Base-by-base conservation (phyloP, 2,113 vertebrate genomes). In the Festucalex cinctus region DNA sequence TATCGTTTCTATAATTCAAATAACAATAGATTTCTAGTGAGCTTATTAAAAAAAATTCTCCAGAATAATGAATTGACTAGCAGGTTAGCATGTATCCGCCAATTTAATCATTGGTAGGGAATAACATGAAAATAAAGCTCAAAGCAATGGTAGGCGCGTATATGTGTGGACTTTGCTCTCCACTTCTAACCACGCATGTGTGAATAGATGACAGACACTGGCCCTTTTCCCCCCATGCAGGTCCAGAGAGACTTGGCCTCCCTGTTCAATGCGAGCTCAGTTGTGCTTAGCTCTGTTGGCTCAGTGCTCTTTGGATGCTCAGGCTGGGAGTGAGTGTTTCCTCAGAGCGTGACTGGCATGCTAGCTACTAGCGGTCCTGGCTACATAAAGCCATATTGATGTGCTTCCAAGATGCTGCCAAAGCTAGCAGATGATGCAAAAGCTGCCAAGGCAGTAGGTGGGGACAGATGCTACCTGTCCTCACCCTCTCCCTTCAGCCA, bases 381-480 rank as follows among this genome's bases (percentile, higher is more conserved):
- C 90, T 91, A 84, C 89, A 92, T 90, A 85, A 89, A 90, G 90
- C 85, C 88, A 88, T 90, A 88, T 91, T 91, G 91, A 92, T 89
- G 89, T 90, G 86, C 79, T 88, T 91, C 89, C 86, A 88, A 85
- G 83, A 87, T 79, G 78, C 85, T 90, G 92, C 90, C 91, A 92
- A 86, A 90, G 86, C 86, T 88, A 86, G 88, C 90, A 91, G 90
- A 91, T 89, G 89, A 91, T 85, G 83, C 86, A 76, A 79, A 76
- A 63, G 79, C 88, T 93, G 92, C 90, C 91, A 93, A 93, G 82
- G 88, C 90, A 85, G 90, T 89, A 91, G 91, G 88, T 88, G 87
- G 90, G 88, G 90, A 90, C 91, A 93, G 92, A 91, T 91, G 91
- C 90, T 93, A 93, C 90, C 90, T 91, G 91, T 92, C 89, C 88